Percentiles rank a stretch among this genome's conserved stretches.
phyloP scores from a whole-genome alignment of 1,140 invertebrate species.

The Parasteatoda tepidariorum region DNA sequence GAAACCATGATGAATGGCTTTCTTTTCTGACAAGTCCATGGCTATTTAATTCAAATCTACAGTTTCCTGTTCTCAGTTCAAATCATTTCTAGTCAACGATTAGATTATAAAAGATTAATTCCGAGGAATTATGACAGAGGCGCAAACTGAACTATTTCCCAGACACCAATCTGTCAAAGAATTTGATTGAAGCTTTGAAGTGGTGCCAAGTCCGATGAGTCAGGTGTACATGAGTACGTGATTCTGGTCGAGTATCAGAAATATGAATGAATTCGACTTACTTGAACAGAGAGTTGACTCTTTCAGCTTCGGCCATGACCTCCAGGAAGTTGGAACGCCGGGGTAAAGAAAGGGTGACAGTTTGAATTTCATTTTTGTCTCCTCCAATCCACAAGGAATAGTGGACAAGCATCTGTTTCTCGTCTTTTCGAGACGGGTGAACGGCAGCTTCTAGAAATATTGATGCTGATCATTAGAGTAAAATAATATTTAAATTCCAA shows the following conservation, averaged over 20 bases:
- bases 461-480: not conserved
- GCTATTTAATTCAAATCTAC: too few species aligned
- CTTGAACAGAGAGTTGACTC: slow-evolving; percentile 31
- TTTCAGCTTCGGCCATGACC: slow-evolving; percentile 34
- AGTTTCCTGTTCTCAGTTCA: too few species aligned
- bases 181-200: not conserved
- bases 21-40: too few species aligned
- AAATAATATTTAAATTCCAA: not conserved
- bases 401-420: slow-evolving; percentile 9
- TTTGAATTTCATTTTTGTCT: slow-evolving; percentile 38
- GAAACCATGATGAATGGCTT: too few species aligned
- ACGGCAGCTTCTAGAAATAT: not conserved
- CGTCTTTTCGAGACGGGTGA: not conserved
- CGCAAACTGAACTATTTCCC: too few species aligned
- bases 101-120: too few species aligned
- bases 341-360: slow-evolving; percentile 21
- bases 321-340: slow-evolving; percentile 21
- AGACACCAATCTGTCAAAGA: too few species aligned
- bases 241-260: not conserved
- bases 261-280: not conserved
- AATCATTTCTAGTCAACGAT: too few species aligned
- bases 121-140: too few species aligned
- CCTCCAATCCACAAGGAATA: slow-evolving; percentile 50
- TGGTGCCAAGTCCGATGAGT: not conserved
- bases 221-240: not conserved